Conservation (phyloP, 2,888 invertebrate species). For the Ephialtes manifestator region DNA sequence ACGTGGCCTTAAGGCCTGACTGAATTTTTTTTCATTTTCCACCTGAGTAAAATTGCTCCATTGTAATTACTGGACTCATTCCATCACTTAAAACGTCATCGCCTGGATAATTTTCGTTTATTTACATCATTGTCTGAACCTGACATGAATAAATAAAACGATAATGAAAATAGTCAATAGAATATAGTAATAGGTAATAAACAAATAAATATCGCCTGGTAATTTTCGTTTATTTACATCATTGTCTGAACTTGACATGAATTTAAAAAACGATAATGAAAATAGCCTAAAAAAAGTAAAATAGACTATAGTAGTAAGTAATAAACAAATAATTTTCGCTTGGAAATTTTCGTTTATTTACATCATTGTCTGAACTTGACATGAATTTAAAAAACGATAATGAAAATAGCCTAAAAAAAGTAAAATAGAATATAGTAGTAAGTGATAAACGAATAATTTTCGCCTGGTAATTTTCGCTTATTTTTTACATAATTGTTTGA, state of each 20-base stretch:
- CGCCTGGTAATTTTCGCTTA: background rate
- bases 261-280: background rate
- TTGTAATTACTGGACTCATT: background rate
- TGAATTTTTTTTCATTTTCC: background rate
- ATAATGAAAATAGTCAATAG: background rate
- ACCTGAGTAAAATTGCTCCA: background rate
- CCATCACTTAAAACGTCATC: background rate
- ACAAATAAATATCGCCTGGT: background rate
- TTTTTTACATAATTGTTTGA: conserved; percentile 7
- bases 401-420: no score
- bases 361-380: background rate
- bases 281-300: no score
- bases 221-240: conserved; percentile 13
- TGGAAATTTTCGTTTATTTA: conserved; percentile 4
- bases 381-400: background rate
- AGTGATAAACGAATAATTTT: conserved; percentile 1
- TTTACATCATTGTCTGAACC: conserved; percentile 4
- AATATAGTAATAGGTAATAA: background rate
- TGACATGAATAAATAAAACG: background rate
- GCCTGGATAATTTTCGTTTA: background rate
- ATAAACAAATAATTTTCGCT: conserved; percentile 3
- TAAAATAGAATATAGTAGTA: background rate
- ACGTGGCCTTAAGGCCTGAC: background rate
- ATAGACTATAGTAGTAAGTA: background rate
- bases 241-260: background rate